A percentile compares a stretch with the other conserved stretches of the same genome.
Evolutionary conservation across 1,140 invertebrate species (phyloP).

Genomic region (Acyrthosiphon pisum): DNA sequence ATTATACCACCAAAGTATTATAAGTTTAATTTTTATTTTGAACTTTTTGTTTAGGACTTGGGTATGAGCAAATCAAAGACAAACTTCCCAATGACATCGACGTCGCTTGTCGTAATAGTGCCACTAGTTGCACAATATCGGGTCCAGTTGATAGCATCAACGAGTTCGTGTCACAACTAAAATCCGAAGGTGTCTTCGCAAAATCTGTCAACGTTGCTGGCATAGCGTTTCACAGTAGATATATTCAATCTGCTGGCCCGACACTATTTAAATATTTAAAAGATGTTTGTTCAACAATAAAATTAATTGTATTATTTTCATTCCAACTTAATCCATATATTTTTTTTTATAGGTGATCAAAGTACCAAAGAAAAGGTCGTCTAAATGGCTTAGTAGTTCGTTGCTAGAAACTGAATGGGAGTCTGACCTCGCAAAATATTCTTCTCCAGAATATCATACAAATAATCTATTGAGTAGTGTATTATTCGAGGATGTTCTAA

Average conservation of each 20-base stretch:
- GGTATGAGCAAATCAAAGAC: slow-evolving; percentile 65
- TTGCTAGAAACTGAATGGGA: slow-evolving; percentile 65
- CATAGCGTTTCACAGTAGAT: slow-evolving; percentile 80
- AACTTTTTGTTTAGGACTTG: slow-evolving; percentile 61
- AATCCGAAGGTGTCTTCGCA: slow-evolving; percentile 77
- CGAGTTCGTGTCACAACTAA: slow-evolving; percentile 68
- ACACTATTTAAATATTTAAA: slow-evolving; percentile 75
- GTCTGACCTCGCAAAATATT: slow-evolving; percentile 65
- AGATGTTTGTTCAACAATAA: slow-evolving; percentile 66
- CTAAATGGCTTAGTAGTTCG: slow-evolving; percentile 71
- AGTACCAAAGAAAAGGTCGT: slow-evolving; percentile 65
- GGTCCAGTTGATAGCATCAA: slow-evolving; percentile 69
- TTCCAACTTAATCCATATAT: neutral
- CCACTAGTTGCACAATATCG: slow-evolving; percentile 75
- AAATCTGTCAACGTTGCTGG: slow-evolving; percentile 72
- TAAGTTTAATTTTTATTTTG: neutral
- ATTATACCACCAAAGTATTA: too few relatives aligned
- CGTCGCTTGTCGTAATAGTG: slow-evolving; percentile 76
- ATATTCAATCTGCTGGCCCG: slow-evolving; percentile 76
- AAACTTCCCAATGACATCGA: slow-evolving; percentile 72
- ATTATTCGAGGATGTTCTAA: slow-evolving; percentile 69
- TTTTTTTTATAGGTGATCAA: slow-evolving; percentile 65
- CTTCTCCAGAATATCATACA: slow-evolving; percentile 73
- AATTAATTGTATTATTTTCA: neutral
- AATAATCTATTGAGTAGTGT: slow-evolving; percentile 72